These are phyloP conservation scores for Chiloscyllium plagiosum DNA, from an alignment of 2,113 vertebrate genomes.

Conservation along the genomic window DNA sequence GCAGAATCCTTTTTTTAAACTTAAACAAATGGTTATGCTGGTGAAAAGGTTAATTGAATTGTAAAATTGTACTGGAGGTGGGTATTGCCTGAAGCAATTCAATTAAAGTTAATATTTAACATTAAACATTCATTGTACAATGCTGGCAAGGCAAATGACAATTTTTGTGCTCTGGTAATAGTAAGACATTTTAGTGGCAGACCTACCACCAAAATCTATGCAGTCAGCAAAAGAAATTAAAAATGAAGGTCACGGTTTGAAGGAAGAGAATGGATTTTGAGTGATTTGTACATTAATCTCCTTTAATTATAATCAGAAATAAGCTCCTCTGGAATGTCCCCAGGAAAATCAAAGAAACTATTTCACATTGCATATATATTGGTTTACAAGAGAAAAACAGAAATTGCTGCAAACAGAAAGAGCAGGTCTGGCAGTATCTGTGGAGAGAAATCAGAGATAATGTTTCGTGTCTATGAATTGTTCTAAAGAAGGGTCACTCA, in stretches of 20 bases:
- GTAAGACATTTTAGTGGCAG: neutral
- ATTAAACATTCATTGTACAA: constrained; percentile 15
- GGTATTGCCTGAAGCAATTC: constrained; percentile 19
- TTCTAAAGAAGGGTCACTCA: too few relatives aligned
- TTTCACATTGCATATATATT: neutral
- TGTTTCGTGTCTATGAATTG: too few relatives aligned
- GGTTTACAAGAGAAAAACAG: neutral
- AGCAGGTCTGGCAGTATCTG: too few relatives aligned
- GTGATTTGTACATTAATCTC: neutral
- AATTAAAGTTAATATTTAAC: constrained; percentile 31
- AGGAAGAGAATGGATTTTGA: neutral
- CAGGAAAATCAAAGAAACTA: neutral
- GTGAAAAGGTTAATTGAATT: constrained; percentile 36
- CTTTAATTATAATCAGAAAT: neutral
- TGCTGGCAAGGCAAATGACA: neutral
- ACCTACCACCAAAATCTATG: neutral
- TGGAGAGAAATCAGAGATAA: too few relatives aligned
- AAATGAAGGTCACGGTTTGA: constrained; percentile 15
- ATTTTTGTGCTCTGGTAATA: neutral
- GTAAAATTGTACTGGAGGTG: neutral
- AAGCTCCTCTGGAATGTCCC: neutral
- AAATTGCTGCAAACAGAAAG: too few relatives aligned
- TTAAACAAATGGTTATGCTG: constrained; percentile 28
- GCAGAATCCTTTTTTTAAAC: neutral
- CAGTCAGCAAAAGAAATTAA: neutral